phyloP scores from a whole-genome alignment of 2,113 vertebrate species.

The Mesitornis unicolor region DNA sequence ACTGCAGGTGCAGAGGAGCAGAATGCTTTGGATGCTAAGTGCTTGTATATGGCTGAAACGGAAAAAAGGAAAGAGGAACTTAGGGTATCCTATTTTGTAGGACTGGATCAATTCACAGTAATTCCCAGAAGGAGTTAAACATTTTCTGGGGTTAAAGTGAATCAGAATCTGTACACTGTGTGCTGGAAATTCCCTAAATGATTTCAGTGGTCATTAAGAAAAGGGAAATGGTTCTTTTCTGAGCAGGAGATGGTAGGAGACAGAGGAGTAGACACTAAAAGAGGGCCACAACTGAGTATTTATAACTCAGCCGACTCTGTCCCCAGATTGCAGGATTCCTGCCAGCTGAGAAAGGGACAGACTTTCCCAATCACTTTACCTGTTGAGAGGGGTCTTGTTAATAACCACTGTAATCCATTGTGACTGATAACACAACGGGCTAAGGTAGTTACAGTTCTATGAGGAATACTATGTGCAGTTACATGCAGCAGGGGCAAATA shows the following conservation, averaged over 20 bases:
- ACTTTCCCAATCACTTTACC: background rate
- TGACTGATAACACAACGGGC: background rate
- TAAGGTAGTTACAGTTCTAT: background rate
- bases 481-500: background rate
- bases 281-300: slow-evolving; percentile 49
- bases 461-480: background rate
- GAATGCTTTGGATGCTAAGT: background rate
- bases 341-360: slow-evolving; percentile 9
- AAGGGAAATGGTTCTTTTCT: slow-evolving; percentile 82
- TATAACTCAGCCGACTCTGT: slow-evolving; percentile 44
- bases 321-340: background rate
- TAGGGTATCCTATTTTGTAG: background rate
- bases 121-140: slow-evolving; percentile 77
- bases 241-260: slow-evolving; percentile 69
- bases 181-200: slow-evolving; percentile 79
- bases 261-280: slow-evolving; percentile 64
- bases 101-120: slow-evolving; percentile 29
- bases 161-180: slow-evolving; percentile 74
- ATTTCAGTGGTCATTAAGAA: slow-evolving; percentile 79
- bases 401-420: background rate
- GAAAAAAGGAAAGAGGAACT: slow-evolving; percentile 1
- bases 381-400: background rate
- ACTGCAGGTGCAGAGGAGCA: background rate
- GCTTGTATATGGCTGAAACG: background rate
- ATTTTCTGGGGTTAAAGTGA: slow-evolving; percentile 69